Conservation (phyloP, 2,113 vertebrate genomes). For the Hassar affinis region DNA sequence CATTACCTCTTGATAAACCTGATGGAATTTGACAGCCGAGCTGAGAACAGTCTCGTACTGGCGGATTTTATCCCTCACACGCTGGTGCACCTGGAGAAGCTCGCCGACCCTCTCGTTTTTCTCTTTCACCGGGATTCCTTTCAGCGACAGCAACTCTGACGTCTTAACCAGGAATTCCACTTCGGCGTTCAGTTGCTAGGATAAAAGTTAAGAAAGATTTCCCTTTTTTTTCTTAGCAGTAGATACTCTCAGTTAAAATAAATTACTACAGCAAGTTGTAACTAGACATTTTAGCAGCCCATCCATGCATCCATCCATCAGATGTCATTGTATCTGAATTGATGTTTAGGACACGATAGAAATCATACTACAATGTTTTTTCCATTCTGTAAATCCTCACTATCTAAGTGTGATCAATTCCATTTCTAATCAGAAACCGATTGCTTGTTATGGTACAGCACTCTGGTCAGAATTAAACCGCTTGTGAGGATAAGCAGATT, state of each 20-base stretch:
- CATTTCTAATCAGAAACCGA: not conserved
- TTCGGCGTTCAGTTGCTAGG: conserved; percentile 80
- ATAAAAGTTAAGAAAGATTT: conserved; percentile 13
- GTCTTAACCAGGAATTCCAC: conserved; percentile 75
- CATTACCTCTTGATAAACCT: conserved; percentile 75
- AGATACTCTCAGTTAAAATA: not conserved
- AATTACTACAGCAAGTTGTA: too few relatives aligned
- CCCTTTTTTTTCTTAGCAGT: too few relatives aligned
- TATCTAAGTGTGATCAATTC: not conserved
- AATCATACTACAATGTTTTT: not conserved
- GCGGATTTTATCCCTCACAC: conserved; percentile 72
- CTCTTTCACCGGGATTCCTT: conserved; percentile 69
- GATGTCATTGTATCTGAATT: not conserved
- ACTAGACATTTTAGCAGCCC: too few relatives aligned
- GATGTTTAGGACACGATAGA: not conserved
- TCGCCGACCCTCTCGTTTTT: conserved; percentile 75
- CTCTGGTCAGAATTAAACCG: not conserved
- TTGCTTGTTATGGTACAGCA: not conserved
- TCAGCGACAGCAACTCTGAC: conserved; percentile 70
- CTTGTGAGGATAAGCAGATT: not conserved
- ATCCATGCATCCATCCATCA: too few relatives aligned
- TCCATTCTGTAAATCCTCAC: not conserved
- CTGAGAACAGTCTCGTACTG: conserved; percentile 76
- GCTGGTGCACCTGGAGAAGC: conserved; percentile 75
- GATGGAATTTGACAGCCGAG: conserved; percentile 78